Evolutionary conservation across 2,888 invertebrate genomes (phyloP).

Genomic region (Ametastegia equiseti): DNA sequence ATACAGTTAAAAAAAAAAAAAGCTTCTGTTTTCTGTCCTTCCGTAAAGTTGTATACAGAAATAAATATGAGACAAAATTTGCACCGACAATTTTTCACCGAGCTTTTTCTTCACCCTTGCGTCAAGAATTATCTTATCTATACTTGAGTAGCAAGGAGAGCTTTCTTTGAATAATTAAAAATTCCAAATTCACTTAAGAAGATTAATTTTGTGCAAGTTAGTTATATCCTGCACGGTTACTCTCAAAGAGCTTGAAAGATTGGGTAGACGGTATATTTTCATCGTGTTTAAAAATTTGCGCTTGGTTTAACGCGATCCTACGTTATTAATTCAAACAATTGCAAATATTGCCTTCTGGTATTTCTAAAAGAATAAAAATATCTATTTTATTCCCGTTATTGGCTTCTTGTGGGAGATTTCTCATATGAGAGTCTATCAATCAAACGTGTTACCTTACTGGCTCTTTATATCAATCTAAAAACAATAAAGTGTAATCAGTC

Average conservation of each 20-base stretch:
- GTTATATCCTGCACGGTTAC: neutral
- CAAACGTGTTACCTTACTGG: neutral
- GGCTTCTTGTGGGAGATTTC: neutral
- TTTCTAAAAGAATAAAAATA: too few species aligned
- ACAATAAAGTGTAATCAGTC: neutral
- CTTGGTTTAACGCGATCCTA: neutral
- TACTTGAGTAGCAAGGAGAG: too few species aligned
- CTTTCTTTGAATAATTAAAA: constrained; percentile 15
- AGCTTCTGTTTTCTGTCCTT: neutral
- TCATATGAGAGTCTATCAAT: neutral
- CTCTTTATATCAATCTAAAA: neutral
- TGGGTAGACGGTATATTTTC: neutral
- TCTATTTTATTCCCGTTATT: neutral
- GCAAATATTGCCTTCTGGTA: neutral
- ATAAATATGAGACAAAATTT: neutral
- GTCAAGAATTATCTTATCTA: constrained; percentile 1
- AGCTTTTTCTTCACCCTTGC: neutral
- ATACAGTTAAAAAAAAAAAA: neutral
- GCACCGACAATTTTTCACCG: neutral
- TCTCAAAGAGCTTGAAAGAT: neutral
- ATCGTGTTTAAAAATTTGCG: neutral
- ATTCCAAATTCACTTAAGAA: constrained; percentile 1
- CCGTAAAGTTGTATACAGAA: neutral
- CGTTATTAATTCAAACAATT: neutral
- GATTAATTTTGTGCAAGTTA: constrained; percentile 4